Conservation (phyloP, 2,113 vertebrate genomes). For the Neoarius graeffei region DNA sequence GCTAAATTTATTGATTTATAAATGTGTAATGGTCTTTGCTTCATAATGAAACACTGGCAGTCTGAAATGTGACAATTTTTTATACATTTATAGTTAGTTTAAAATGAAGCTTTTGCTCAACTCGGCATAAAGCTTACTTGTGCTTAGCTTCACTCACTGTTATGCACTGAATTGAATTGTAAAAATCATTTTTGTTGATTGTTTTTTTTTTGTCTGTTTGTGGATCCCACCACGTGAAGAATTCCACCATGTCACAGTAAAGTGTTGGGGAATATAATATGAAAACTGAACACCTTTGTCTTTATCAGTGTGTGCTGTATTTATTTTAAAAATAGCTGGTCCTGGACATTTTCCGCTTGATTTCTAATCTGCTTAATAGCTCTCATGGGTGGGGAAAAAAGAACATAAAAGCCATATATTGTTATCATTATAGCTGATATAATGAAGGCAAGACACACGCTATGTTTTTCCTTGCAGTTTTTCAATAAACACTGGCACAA, state of each 20-base stretch:
- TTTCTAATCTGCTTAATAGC: not conserved
- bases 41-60: not conserved
- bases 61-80: not conserved
- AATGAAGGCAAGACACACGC: slow-evolving; percentile 13
- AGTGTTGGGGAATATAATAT: slow-evolving; percentile 2
- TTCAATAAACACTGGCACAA: not conserved
- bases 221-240: not conserved
- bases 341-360: not conserved
- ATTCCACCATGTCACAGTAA: not conserved
- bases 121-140: not conserved
- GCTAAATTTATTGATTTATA: slow-evolving; percentile 11
- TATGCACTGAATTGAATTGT: not conserved
- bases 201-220: not conserved
- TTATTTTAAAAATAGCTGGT: not conserved
- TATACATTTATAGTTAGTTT: not conserved
- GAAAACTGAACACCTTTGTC: not conserved
- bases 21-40: not conserved
- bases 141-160: not conserved
- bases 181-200: not conserved
- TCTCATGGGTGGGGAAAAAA: slow-evolving; percentile 16
- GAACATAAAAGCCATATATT: slow-evolving; percentile 34
- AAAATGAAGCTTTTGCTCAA: not conserved
- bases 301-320: not conserved
- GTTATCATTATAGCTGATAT: slow-evolving; percentile 34
- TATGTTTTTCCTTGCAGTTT: not conserved